phyloP scores from a whole-genome alignment of 2,888 invertebrate species.

The Lasioglossum vierecki region DNA sequence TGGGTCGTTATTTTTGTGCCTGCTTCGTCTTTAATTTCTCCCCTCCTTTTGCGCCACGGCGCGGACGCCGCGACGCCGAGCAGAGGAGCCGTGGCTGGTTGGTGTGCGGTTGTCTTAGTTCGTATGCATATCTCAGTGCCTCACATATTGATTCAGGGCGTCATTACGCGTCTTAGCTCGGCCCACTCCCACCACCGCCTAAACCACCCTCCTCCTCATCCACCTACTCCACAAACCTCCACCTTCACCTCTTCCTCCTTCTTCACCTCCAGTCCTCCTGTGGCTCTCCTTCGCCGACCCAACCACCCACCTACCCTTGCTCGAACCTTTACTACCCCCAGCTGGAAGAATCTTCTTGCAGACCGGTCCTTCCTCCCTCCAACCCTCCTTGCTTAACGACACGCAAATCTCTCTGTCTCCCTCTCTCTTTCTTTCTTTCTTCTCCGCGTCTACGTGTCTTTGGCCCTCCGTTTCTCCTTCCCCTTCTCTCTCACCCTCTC shows the following conservation, averaged over 20 bases:
- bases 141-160: slow-evolving; percentile 84
- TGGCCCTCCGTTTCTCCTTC: neutral
- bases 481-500: neutral
- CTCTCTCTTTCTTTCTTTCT: neutral
- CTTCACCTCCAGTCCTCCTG: slow-evolving; percentile 69
- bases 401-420: slow-evolving; percentile 26
- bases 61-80: slow-evolving; percentile 74
- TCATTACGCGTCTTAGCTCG: slow-evolving; percentile 84
- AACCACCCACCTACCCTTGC: slow-evolving; percentile 67
- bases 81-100: slow-evolving; percentile 68
- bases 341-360: slow-evolving; percentile 73
- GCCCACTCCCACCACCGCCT: slow-evolving; percentile 75
- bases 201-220: slow-evolving; percentile 69
- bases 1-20: slow-evolving; percentile 84
- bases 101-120: slow-evolving; percentile 82
- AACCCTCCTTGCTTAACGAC: slow-evolving; percentile 25
- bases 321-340: slow-evolving; percentile 70
- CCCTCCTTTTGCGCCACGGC: slow-evolving; percentile 76
- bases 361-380: slow-evolving; percentile 64
- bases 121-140: slow-evolving; percentile 84
- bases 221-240: slow-evolving; percentile 57
- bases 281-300: slow-evolving; percentile 72
- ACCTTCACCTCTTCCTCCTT: slow-evolving; percentile 61
- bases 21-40: slow-evolving; percentile 84
- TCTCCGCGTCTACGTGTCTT: neutral